Evolutionary conservation across 2,113 vertebrate species (phyloP).

Genomic region (Gallinago paraguaiae): DNA sequence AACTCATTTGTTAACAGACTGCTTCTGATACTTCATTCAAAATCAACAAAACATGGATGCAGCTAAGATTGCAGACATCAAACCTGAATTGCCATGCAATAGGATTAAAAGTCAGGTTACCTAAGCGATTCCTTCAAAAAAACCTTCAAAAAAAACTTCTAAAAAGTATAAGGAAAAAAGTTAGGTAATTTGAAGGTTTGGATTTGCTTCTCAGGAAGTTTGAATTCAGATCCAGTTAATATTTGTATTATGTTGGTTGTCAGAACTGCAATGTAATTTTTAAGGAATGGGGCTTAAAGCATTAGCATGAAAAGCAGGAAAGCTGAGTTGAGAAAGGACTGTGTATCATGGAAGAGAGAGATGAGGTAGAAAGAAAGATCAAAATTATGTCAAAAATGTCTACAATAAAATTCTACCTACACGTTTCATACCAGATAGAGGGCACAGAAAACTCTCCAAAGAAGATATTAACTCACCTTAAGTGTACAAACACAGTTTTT

Average conservation of each 20-base stretch:
- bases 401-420: not conserved
- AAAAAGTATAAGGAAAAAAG: not conserved
- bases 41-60: conserved; percentile 2
- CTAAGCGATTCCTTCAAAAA: not conserved
- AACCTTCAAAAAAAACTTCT: not conserved
- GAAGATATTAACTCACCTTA: not conserved
- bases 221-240: not conserved
- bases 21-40: not conserved
- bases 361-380: not conserved
- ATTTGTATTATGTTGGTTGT: not conserved
- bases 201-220: not conserved
- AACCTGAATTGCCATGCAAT: not conserved
- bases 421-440: not conserved
- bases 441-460: not conserved
- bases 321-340: not conserved
- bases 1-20: not conserved
- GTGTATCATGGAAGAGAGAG: not conserved
- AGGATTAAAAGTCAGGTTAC: not conserved
- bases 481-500: not conserved
- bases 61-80: not conserved
- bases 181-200: not conserved
- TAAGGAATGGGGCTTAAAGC: not conserved
- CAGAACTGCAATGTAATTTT: not conserved
- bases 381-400: not conserved
- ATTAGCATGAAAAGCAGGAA: not conserved